phyloP scores from a whole-genome alignment of 2,888 invertebrate genomes.

The Athrips mouffetella region DNA sequence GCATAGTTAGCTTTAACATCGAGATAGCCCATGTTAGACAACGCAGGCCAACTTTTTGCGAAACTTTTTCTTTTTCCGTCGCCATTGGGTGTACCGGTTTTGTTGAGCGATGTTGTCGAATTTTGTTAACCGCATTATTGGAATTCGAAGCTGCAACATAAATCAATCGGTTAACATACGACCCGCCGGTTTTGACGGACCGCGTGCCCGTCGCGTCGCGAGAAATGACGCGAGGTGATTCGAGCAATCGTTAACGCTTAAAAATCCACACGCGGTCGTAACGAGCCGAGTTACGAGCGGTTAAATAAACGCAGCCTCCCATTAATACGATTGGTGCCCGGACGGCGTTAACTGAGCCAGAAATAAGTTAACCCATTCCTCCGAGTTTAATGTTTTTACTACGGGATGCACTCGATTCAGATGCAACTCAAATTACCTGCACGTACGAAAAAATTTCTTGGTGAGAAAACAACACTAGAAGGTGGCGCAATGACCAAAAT shows the following conservation, averaged over 20 bases:
- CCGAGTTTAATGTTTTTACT: slow-evolving; percentile 3
- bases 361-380: slow-evolving; percentile 64
- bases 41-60: background rate
- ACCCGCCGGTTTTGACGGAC: slow-evolving; percentile 43
- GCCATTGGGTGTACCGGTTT: background rate
- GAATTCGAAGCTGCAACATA: slow-evolving; percentile 17
- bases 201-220: slow-evolving; percentile 30
- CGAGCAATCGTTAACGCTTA: slow-evolving; percentile 47
- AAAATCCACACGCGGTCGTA: slow-evolving; percentile 64
- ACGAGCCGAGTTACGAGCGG: slow-evolving; percentile 67
- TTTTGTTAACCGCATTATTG: background rate
- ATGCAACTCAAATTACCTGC: slow-evolving; percentile 2
- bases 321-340: slow-evolving; percentile 60
- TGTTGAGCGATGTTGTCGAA: background rate
- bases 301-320: slow-evolving; percentile 70
- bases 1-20: slow-evolving; percentile 25
- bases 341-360: slow-evolving; percentile 54
- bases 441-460: background rate
- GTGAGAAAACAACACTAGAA: background rate
- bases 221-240: slow-evolving; percentile 45
- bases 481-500: slow-evolving; percentile 36
- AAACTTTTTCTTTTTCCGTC: background rate
- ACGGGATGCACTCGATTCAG: slow-evolving; percentile 5
- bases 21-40: background rate
- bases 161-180: slow-evolving; percentile 31